Conservation (phyloP, 2,113 vertebrate species). For the Thunnus maccoyii region DNA sequence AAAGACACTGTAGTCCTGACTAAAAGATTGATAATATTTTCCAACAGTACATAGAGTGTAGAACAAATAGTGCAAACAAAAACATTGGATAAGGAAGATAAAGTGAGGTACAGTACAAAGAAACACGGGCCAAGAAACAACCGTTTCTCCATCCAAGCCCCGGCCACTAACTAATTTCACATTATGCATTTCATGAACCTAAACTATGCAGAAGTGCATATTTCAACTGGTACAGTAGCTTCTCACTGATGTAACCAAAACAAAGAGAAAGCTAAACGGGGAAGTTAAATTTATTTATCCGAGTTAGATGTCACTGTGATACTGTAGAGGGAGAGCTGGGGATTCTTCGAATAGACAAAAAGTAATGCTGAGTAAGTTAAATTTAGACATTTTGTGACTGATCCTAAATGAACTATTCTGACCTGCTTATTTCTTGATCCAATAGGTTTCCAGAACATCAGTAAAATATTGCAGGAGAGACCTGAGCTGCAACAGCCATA, state of each 20-base stretch:
- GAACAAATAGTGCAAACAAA: constrained; percentile 23
- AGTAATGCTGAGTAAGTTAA: constrained; percentile 24
- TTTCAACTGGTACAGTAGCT: constrained; percentile 53
- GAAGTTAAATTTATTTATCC: constrained; percentile 21
- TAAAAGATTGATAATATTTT: constrained; percentile 22
- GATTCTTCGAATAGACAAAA: constrained; percentile 48
- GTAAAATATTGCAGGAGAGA: constrained; percentile 34
- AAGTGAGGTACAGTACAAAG: constrained; percentile 10
- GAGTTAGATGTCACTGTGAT: constrained; percentile 76
- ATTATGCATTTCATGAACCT: constrained; percentile 66
- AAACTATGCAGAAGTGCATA: constrained; percentile 88
- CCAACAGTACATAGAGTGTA: not conserved
- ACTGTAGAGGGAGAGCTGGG: constrained; percentile 8
- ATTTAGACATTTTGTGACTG: constrained; percentile 1
- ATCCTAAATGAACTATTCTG: constrained; percentile 32
- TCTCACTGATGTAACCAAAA: constrained; percentile 55
- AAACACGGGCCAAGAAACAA: constrained; percentile 13
- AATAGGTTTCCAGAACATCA: constrained; percentile 45
- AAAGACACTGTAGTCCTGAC: constrained; percentile 19
- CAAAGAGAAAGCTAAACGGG: constrained; percentile 24
- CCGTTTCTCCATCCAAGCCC: constrained; percentile 9
- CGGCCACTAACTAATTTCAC: constrained; percentile 32
- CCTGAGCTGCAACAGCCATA: not conserved
- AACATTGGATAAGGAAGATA: constrained; percentile 8
- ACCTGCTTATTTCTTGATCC: constrained; percentile 24